Evolutionary conservation across 2,888 invertebrate genomes (phyloP).

Genomic region (Pemphredon lugubris): DNA sequence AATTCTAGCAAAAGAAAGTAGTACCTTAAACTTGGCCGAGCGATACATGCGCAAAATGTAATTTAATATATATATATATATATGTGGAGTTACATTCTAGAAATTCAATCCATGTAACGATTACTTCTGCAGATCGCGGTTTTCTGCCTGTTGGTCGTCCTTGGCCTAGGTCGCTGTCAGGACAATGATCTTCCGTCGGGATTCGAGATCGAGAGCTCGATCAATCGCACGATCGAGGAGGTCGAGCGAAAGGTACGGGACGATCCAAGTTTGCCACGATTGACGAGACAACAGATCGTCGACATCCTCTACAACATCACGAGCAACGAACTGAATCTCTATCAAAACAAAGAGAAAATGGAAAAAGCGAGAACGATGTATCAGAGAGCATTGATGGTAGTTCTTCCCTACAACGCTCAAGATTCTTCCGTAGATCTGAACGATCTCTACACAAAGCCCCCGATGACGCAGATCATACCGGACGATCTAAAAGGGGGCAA

Average conservation of each 20-base stretch:
- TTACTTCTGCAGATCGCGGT: slow-evolving; percentile 71
- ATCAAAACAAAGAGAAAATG: slow-evolving; percentile 71
- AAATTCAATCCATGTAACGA: too few relatives aligned
- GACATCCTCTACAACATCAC: slow-evolving; percentile 86
- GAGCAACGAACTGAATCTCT: slow-evolving; percentile 63
- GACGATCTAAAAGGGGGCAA: slow-evolving; percentile 57
- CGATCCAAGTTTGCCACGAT: slow-evolving; percentile 85
- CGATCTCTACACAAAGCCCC: slow-evolving; percentile 86
- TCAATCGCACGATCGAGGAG: slow-evolving; percentile 84
- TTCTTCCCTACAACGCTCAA: slow-evolving; percentile 85
- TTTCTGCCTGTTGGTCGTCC: slow-evolving; percentile 69
- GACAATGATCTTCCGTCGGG: slow-evolving; percentile 70
- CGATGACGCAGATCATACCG: slow-evolving; percentile 84
- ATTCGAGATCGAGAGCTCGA: slow-evolving; percentile 75
- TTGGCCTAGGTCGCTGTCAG: slow-evolving; percentile 68
- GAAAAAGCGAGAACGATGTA: slow-evolving; percentile 79
- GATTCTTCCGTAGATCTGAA: slow-evolving; percentile 83
- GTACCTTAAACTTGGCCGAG: too few relatives aligned
- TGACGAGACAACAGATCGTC: slow-evolving; percentile 86
- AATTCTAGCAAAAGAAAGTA: too few relatives aligned
- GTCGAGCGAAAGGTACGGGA: slow-evolving; percentile 85
- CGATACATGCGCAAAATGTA: too few relatives aligned
- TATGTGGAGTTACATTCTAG: too few relatives aligned
- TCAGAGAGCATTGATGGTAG: slow-evolving; percentile 85
- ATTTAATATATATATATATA: too few relatives aligned